Conservation (phyloP, 2,888 invertebrate species). For the Acrobasis consociella region DNA sequence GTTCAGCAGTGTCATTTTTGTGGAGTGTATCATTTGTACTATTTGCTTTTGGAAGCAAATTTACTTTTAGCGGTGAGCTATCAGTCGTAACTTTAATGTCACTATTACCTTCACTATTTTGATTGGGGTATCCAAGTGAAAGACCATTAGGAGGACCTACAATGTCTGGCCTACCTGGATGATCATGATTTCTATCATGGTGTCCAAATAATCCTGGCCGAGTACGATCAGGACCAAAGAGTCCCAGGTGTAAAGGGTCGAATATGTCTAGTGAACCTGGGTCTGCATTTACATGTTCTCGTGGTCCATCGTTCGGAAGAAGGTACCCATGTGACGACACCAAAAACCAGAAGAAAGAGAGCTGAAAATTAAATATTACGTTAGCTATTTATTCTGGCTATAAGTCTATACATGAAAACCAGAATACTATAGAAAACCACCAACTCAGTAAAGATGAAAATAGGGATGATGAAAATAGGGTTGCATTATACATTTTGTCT, state of each 20-base stretch:
- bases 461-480: too few relatives aligned
- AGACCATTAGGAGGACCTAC: neutral
- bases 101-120: neutral
- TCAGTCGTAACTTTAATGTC: neutral
- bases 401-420: too few relatives aligned
- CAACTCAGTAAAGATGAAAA: too few relatives aligned
- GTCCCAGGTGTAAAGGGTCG: constrained; percentile 4
- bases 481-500: too few relatives aligned
- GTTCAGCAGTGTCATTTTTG: neutral
- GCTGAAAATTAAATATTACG: neutral
- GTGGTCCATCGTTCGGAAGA: neutral
- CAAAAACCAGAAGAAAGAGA: neutral
- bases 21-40: neutral
- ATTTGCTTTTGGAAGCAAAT: neutral
- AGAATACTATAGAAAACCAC: too few relatives aligned
- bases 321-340: neutral
- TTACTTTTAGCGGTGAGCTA: neutral
- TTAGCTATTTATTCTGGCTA: too few relatives aligned
- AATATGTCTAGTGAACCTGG: neutral
- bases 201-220: neutral
- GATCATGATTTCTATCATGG: neutral
- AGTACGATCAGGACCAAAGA: neutral
- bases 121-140: neutral
- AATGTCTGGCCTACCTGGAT: neutral
- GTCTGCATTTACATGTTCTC: neutral